Evolutionary conservation across 2,888 invertebrate species (phyloP).

Genomic region (Tineola bisselliella): DNA sequence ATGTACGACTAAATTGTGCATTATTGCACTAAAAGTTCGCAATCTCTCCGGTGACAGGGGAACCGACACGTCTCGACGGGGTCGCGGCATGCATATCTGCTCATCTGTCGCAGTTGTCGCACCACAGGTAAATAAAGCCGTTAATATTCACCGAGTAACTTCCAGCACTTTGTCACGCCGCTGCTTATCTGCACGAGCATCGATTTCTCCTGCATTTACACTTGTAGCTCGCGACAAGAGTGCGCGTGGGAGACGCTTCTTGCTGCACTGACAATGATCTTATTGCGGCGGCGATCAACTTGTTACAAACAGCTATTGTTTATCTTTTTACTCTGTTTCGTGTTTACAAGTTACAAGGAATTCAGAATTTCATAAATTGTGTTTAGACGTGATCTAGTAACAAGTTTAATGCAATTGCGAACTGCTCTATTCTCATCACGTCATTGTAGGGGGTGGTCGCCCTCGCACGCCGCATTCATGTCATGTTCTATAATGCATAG

Average conservation of each 20-base stretch:
- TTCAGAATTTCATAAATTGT: no score
- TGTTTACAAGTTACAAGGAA: no score
- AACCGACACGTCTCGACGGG: constrained; percentile 15
- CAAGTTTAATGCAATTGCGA: background rate
- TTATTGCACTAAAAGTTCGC: constrained; percentile 1
- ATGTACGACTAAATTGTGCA: background rate
- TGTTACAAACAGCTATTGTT: background rate
- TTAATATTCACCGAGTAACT: constrained; percentile 35
- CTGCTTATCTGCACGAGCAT: constrained; percentile 24
- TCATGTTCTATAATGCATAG: constrained; percentile 10
- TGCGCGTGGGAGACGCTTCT: constrained; percentile 11
- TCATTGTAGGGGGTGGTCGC: constrained; percentile 4
- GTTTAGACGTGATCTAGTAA: no score
- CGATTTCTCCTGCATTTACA: constrained; percentile 23
- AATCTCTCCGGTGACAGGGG: background rate
- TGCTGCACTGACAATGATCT: constrained; percentile 2
- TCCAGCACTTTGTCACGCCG: constrained; percentile 31
- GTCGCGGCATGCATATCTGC: constrained; percentile 23
- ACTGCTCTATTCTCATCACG: constrained; percentile 5
- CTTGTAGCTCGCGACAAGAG: constrained; percentile 5
- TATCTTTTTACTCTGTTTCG: background rate
- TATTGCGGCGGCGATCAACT: constrained; percentile 7
- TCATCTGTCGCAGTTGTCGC: constrained; percentile 25
- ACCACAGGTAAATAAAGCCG: constrained; percentile 28
- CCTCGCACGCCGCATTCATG: background rate